Evolutionary conservation across 2,113 vertebrate genomes (phyloP), one percentile per base, ranked within the genome.

Genomic region (Dryoscopus gambensis): DNA sequence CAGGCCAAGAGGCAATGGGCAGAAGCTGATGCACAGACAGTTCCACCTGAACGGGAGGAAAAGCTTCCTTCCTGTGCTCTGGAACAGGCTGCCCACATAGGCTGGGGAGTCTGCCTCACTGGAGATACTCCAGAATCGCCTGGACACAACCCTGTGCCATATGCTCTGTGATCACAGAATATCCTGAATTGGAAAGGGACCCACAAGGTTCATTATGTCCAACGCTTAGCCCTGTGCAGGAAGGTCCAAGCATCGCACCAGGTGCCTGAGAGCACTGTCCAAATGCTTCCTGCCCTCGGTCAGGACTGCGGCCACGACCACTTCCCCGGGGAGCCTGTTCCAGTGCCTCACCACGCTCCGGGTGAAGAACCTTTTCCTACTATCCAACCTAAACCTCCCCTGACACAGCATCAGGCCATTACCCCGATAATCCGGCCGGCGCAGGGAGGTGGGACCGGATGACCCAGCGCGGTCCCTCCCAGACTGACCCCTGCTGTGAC

Each of bases 401-500:
- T 1, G 40, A 8, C 39, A n/a, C 33, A n/a, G 6, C 17, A 18
- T 1, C 31, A 5, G 6, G 13, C 42, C 67, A 2, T 2, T 27
- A 28, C 30, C 49, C 40, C 31, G 22, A 10, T 1, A 13, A 33
- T 3, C 15, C 15, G 6, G 15, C 18, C 1, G 30, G 49, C 20
- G 30, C 65, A 18, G 31, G 42, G 24, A 14, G 47, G 3, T 2
- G 40, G 24, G 6, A 30, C 15, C 10, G n/a, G 15, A 6, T 5
- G 33, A 4, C 11, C 47, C 67, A 23, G 57, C 11, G 59, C 2
- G 13, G 9, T 22, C 4, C 22, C 25, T 23, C 8, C 85, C 42
- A 4, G 0, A 1, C 62, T 0, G 21, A 17, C 5, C 62, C 24
- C 18, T 22, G 14, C 53, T 1, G 42, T 5, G 52, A 21, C 33